Evolutionary conservation across 2,113 vertebrate species (phyloP).

Genomic region (Callospermophilus lateralis): DNA sequence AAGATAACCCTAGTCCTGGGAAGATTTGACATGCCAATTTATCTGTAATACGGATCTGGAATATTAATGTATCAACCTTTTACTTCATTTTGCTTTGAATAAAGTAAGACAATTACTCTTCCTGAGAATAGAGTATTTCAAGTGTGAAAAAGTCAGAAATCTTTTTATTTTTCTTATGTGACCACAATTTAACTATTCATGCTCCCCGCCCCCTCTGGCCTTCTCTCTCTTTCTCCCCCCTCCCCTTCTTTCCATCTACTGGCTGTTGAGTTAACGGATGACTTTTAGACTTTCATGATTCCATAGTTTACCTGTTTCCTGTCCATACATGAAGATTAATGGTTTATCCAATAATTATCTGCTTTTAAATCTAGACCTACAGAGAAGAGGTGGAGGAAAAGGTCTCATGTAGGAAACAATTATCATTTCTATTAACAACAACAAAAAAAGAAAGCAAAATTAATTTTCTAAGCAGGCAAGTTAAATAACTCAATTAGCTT

Average conservation of each 20-base stretch:
- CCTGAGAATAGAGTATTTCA: constrained; percentile 42
- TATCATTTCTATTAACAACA: neutral
- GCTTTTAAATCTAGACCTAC: neutral
- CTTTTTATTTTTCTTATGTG: neutral
- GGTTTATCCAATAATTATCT: neutral
- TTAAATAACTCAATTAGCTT: constrained; percentile 37
- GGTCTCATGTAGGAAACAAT: neutral
- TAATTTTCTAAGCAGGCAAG: constrained; percentile 55
- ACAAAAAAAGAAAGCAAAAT: neutral
- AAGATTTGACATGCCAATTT: constrained; percentile 58
- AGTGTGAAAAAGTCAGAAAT: constrained; percentile 52
- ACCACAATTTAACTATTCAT: neutral
- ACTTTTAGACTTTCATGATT: constrained; percentile 37
- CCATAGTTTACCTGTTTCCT: constrained; percentile 1
- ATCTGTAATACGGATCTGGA: constrained; percentile 33
- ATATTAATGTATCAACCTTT: constrained; percentile 49
- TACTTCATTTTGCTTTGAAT: constrained; percentile 59
- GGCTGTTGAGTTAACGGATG: neutral
- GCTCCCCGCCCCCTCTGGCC: neutral
- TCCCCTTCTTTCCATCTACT: neutral
- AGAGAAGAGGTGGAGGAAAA: neutral
- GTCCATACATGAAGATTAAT: neutral
- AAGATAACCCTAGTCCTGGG: constrained; percentile 41
- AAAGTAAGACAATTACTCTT: constrained; percentile 53
- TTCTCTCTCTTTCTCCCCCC: neutral